Evolutionary conservation across 30 jellyfish, hydroid and myxozoan species (phyloP), one percentile per base, ranked within the genome.

Genomic region (Hydractinia symbiolongicarpus): DNA sequence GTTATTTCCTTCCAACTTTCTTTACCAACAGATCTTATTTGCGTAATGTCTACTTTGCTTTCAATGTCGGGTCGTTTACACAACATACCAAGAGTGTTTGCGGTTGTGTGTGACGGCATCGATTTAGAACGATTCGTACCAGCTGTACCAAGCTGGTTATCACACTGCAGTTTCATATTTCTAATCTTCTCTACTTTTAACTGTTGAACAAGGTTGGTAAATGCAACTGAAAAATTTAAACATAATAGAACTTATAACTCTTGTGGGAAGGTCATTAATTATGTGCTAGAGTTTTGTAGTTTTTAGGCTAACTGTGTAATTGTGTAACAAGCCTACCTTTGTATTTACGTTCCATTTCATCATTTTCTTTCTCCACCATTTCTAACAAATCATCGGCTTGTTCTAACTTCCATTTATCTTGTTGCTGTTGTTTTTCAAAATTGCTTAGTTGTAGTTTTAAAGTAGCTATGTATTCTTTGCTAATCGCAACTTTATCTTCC

Each of bases 341-440:
- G 74, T 64, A 64, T 71, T 71, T 71, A 8, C 54, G 30, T 71
- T 71, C 80, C 1, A 71, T 49, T 15, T 71, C 69, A 8, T 30
- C 61, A 14, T 30, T 30, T 71, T 71, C 61, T 52, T 8, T 30
- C 7, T 71, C 80, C n/a, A 71, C 80, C 80, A 71, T 71, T 7
- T 71, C 80, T 50, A 71, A 71, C n/a, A 20, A 20, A 15, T 71
- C 80, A 15, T 71, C 80, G 67, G 80, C 80, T 52, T 71, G 80
- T 71, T 30, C n/a, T 71, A 52, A 71, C n/a, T 71, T 50, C 80
- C 80, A 71, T 71, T 71, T 58, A 19, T 71, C 68, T 5, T 71
- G 80, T 19, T 71, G 56, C 1, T 19, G 80, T 19, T 19, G 60
- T 8, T 52, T 49, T 15, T 71, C 80, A n/a, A 5, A 50, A 49